phyloP scores from a whole-genome alignment of 2,797 vertebrate genomes.

The Oryzias dopingdopingensis region DNA sequence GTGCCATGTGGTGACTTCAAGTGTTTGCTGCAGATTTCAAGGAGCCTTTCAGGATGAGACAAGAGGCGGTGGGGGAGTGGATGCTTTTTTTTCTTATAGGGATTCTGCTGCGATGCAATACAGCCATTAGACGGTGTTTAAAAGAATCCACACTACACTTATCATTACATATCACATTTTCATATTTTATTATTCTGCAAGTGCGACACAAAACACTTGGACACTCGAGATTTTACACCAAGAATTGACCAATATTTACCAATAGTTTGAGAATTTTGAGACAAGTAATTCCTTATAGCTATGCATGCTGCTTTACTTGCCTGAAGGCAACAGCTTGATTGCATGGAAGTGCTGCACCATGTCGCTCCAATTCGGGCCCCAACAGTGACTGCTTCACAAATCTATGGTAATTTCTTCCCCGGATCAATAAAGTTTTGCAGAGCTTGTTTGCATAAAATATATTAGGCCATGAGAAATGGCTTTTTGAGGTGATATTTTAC shows the following conservation, averaged over 20 bases:
- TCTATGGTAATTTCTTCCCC: conserved; percentile 41
- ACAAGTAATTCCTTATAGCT: not conserved
- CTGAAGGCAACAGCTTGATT: conserved; percentile 14
- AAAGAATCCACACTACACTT: conserved; percentile 5
- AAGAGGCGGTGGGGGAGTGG: conserved; percentile 21
- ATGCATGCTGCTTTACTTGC: conserved; percentile 12
- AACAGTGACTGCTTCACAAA: conserved; percentile 25
- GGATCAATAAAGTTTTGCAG: conserved; percentile 49
- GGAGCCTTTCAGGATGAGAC: conserved; percentile 39
- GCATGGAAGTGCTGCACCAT: conserved; percentile 7
- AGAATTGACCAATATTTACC: no score
- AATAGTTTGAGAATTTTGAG: not conserved
- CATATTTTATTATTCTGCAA: not conserved
- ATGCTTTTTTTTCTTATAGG: conserved; percentile 28
- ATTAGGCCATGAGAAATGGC: conserved; percentile 28
- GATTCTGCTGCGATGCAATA: conserved; percentile 14
- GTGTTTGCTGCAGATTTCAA: conserved; percentile 54
- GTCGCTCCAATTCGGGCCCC: conserved; percentile 17
- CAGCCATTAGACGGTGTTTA: conserved; percentile 15
- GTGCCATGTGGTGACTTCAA: conserved; percentile 43
- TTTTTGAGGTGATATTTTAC: conserved; percentile 47
- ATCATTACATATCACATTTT: conserved; percentile 1
- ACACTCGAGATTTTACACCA: conserved; percentile 14
- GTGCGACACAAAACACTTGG: not conserved
- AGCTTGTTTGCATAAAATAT: conserved; percentile 52